These are phyloP conservation scores for Himantopus leucocephalus DNA, from an alignment of 2,113 vertebrate genomes.

Conservation along the genomic window DNA sequence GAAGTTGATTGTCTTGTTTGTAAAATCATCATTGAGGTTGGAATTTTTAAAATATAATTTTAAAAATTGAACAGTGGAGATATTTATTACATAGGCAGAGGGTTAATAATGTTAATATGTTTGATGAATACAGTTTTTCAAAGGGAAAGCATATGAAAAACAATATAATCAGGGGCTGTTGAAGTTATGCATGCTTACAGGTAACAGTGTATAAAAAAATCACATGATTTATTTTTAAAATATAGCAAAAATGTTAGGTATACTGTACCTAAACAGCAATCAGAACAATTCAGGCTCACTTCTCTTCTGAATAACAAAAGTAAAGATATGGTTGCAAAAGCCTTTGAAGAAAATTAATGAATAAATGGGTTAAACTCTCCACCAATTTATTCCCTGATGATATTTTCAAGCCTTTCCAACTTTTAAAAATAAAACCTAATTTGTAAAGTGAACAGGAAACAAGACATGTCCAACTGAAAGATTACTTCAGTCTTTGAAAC, in stretches of 20 bases:
- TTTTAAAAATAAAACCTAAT: slow-evolving; percentile 23
- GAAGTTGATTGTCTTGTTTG: neutral
- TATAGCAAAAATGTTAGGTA: neutral
- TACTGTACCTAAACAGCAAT: neutral
- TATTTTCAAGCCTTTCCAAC: neutral
- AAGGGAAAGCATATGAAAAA: neutral
- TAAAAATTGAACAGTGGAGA: neutral
- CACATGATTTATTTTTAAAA: neutral
- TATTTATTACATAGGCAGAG: neutral
- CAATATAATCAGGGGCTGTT: neutral
- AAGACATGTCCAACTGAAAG: neutral
- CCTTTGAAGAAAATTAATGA: neutral
- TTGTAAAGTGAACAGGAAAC: neutral
- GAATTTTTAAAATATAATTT: neutral
- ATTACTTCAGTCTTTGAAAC: slow-evolving; percentile 34
- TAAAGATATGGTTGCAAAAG: neutral
- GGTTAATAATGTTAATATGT: neutral
- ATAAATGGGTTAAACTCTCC: neutral
- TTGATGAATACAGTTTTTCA: neutral
- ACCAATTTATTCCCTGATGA: neutral
- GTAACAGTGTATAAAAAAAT: neutral
- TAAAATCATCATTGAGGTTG: neutral
- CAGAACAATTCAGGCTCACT: neutral
- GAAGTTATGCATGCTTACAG: neutral
- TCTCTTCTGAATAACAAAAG: neutral